Percentiles rank a stretch among this genome's conserved stretches.
phyloP scores from a whole-genome alignment of 2,113 vertebrate genomes.

The Laterallus jamaicensis region DNA sequence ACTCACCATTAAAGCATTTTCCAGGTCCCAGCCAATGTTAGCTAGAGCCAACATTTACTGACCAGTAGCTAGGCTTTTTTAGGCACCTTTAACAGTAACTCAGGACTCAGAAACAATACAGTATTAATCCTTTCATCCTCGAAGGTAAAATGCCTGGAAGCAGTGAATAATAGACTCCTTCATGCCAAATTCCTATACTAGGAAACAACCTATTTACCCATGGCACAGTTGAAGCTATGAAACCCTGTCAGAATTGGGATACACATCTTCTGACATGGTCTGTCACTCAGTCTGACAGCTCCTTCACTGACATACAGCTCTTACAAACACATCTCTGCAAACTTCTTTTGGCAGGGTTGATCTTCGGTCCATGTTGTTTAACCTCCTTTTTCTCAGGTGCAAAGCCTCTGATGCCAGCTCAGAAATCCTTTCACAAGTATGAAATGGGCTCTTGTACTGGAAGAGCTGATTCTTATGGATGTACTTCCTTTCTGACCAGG shows the following conservation, averaged over 20 bases:
- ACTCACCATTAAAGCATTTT: not conserved
- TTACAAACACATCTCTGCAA: not conserved
- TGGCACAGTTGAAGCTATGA: not conserved
- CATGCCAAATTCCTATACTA: not conserved
- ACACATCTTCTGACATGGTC: not conserved
- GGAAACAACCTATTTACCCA: not conserved
- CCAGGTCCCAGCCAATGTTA: not conserved
- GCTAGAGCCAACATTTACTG: not conserved
- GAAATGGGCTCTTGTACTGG: not conserved
- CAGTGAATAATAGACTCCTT: not conserved
- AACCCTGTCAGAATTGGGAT: not conserved
- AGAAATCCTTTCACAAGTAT: constrained; percentile 1
- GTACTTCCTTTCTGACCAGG: not conserved
- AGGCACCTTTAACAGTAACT: not conserved
- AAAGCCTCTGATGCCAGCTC: not conserved
- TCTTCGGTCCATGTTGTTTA: not conserved
- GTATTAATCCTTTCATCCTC: constrained; percentile 24
- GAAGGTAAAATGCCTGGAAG: constrained; percentile 7
- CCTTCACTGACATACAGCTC: not conserved
- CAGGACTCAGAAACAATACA: not conserved
- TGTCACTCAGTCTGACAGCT: not conserved
- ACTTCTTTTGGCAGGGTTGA: not conserved
- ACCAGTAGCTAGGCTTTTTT: not conserved
- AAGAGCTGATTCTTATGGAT: not conserved
- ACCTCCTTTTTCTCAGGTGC: not conserved